phyloP scores from a whole-genome alignment of 2,888 invertebrate genomes.

The Phyllotreta striolata region DNA sequence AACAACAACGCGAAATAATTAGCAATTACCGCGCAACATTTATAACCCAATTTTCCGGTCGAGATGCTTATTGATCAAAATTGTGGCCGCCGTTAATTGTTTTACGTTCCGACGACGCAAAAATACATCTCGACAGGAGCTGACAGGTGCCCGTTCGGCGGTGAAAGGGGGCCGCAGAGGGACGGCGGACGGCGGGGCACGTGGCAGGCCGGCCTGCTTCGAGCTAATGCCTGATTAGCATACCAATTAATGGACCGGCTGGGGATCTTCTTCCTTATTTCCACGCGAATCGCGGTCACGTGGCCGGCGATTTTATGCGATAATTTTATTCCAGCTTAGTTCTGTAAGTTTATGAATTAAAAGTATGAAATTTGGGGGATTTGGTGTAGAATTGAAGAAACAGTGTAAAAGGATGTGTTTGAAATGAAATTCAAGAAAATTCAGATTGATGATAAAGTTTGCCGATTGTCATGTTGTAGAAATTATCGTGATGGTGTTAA shows the following conservation, averaged over 20 bases:
- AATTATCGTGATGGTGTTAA: too few relatives aligned
- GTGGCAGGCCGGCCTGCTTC: constrained; percentile 14
- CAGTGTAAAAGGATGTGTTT: too few relatives aligned
- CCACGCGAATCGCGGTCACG: constrained; percentile 5
- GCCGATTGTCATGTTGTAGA: too few relatives aligned
- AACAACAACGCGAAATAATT: constrained; percentile 7
- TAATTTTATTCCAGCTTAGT: too few relatives aligned
- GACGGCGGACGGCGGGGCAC: constrained; percentile 6
- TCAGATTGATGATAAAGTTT: too few relatives aligned
- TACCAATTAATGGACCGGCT: constrained; percentile 24
- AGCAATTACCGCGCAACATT: constrained; percentile 23
- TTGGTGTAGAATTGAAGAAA: too few relatives aligned
- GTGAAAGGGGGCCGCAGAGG: constrained; percentile 3
- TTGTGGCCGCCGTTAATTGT: constrained; percentile 26
- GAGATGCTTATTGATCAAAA: constrained; percentile 28
- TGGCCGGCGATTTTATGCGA: neutral
- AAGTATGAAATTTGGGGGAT: too few relatives aligned
- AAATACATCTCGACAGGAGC: constrained; percentile 26
- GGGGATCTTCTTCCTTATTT: constrained; percentile 12
- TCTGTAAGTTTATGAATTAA: too few relatives aligned
- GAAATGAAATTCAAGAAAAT: too few relatives aligned
- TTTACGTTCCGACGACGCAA: constrained; percentile 23
- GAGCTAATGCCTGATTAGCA: constrained; percentile 22
- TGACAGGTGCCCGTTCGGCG: constrained; percentile 28
- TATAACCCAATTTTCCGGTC: constrained; percentile 29